Percentiles rank a stretch among this genome's conserved stretches.
phyloP scores from a whole-genome alignment of 2,113 vertebrate species.

The Oryzias curvinotus region DNA sequence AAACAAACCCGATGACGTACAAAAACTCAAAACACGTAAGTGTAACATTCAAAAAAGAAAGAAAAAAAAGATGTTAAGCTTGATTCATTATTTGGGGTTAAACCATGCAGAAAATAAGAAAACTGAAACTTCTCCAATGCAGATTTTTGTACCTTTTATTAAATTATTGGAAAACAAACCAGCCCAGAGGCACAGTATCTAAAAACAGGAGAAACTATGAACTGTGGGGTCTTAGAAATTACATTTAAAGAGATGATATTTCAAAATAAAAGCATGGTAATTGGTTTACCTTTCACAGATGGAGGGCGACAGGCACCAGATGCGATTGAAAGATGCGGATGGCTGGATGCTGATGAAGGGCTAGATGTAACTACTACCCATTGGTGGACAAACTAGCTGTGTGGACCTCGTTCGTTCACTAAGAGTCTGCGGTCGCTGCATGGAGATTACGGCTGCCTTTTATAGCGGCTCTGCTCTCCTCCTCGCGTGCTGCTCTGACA shows the following conservation, averaged over 20 bases:
- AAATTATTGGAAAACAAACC: neutral
- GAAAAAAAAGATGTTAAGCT: no score
- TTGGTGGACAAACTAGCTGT: constrained; percentile 42
- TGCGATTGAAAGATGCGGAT: constrained; percentile 38
- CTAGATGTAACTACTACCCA: constrained; percentile 73
- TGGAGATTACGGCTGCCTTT: accelerated
- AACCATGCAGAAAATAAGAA: no score
- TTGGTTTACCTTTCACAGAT: constrained; percentile 42
- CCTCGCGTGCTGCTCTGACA: constrained; percentile 1
- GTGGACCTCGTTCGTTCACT: constrained; percentile 18
- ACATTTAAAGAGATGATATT: neutral
- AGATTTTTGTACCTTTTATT: neutral
- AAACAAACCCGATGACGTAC: constrained; percentile 3
- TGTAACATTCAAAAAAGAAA: neutral
- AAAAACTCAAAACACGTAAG: neutral
- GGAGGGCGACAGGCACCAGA: constrained; percentile 42
- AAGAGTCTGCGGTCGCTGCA: accelerated
- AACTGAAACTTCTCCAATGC: neutral
- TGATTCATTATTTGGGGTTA: no score
- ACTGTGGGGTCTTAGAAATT: neutral
- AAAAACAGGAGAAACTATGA: neutral
- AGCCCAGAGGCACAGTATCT: neutral
- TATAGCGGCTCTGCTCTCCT: constrained; percentile 18
- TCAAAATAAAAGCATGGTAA: neutral
- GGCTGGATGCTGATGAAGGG: constrained; percentile 36